A percentile compares a stretch with the other conserved stretches of the same genome.
phyloP scores from a whole-genome alignment of 2,113 vertebrate species.

The Sorex araneus region DNA sequence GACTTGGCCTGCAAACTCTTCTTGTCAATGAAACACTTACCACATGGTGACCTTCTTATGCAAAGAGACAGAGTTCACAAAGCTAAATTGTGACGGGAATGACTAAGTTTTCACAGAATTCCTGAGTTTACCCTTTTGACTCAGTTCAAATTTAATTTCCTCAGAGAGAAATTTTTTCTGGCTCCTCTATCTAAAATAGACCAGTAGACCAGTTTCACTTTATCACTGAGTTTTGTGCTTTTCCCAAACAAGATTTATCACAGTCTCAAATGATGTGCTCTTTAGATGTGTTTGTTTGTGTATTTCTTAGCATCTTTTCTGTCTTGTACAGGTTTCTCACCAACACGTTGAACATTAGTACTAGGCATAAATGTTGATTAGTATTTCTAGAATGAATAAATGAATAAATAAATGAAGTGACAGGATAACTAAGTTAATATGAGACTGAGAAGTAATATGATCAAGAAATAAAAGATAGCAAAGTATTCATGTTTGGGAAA shows the following conservation, averaged over 20 bases:
- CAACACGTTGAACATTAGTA: background rate
- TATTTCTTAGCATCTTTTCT: background rate
- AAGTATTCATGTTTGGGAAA: conserved; percentile 31
- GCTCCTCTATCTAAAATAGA: background rate
- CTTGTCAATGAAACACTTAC: background rate
- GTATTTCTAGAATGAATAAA: conserved; percentile 3
- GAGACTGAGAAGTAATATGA: background rate
- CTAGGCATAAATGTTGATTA: background rate
- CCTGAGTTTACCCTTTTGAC: background rate
- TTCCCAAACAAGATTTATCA: background rate
- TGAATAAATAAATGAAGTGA: background rate
- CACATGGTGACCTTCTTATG: background rate
- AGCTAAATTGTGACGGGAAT: conserved; percentile 4
- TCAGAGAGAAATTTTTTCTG: background rate
- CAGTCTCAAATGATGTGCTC: background rate
- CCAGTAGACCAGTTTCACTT: background rate
- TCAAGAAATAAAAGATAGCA: conserved; percentile 24
- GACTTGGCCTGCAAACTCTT: background rate
- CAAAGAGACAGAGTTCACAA: background rate
- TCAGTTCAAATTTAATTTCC: conserved; percentile 23
- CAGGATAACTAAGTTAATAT: background rate
- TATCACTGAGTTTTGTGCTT: background rate
- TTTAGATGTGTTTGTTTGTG: background rate
- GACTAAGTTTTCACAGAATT: background rate
- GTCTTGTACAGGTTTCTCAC: background rate